Percentiles rank a stretch among this genome's conserved stretches.
phyloP scores from a whole-genome alignment of 2,888 invertebrate species.

The Proisotoma minuta region DNA sequence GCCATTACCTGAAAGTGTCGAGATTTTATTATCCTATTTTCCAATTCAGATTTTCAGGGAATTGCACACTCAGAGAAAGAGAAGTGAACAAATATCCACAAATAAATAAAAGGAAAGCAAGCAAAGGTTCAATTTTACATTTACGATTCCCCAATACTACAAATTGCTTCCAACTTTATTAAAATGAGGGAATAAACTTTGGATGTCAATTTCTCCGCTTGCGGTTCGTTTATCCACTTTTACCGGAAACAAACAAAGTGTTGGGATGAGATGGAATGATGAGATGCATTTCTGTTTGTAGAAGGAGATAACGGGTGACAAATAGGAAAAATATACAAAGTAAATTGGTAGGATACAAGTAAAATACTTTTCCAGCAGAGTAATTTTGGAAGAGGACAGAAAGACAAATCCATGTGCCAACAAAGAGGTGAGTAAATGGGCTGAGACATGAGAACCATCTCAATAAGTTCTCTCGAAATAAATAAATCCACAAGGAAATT shows the following conservation, averaged over 20 bases:
- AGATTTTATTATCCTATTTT: slow-evolving; percentile 12
- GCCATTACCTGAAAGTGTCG: neutral
- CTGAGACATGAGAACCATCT: slow-evolving; percentile 31
- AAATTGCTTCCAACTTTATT: neutral
- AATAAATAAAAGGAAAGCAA: neutral
- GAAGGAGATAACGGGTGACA: slow-evolving; percentile 3
- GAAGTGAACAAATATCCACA: too few species aligned
- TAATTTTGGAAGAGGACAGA: slow-evolving; percentile 24
- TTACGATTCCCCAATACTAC: neutral
- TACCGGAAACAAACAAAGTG: too few species aligned
- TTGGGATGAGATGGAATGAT: too few species aligned
- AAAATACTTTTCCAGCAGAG: slow-evolving; percentile 8
- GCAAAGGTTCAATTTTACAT: neutral
- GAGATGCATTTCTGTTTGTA: too few species aligned
- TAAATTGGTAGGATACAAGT: slow-evolving; percentile 14
- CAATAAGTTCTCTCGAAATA: slow-evolving; percentile 4
- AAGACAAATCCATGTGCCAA: slow-evolving; percentile 41
- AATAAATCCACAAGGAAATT: slow-evolving; percentile 33
- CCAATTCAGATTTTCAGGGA: slow-evolving; percentile 10
- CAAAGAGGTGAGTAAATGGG: slow-evolving; percentile 30
- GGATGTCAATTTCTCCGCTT: neutral
- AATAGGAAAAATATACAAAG: slow-evolving; percentile 15
- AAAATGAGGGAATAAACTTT: slow-evolving; percentile 1
- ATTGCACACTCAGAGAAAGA: slow-evolving; percentile 24
- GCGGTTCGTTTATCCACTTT: too few species aligned